Percentiles rank a stretch among this genome's conserved stretches.
These are phyloP conservation scores for Parapsyche elsis DNA, from an alignment of 1,140 invertebrate genomes.

Conservation along the genomic window DNA sequence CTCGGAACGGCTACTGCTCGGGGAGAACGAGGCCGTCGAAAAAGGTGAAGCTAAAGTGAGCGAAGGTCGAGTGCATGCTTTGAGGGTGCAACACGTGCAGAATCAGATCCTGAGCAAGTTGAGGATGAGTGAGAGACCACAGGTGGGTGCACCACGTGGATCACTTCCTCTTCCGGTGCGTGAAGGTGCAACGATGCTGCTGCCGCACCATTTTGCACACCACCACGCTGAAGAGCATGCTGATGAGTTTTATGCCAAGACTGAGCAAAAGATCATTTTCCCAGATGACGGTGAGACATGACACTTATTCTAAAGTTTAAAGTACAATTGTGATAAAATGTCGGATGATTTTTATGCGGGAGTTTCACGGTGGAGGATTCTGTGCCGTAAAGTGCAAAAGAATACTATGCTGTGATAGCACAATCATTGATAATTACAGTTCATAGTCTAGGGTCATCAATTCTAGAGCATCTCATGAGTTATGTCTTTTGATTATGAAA, in stretches of 20 bases:
- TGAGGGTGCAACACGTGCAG: conserved; percentile 68
- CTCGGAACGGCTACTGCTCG: conserved; percentile 34
- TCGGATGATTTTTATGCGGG: too few relatives aligned
- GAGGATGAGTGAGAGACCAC: conserved; percentile 66
- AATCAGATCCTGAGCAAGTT: conserved; percentile 70
- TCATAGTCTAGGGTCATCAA: background rate
- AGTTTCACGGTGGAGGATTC: too few relatives aligned
- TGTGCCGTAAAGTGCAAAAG: background rate
- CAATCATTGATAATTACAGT: background rate
- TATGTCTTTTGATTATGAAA: too few relatives aligned
- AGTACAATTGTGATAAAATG: too few relatives aligned
- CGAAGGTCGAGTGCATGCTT: conserved; percentile 62
- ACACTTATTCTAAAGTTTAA: background rate
- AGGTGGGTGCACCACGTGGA: conserved; percentile 64
- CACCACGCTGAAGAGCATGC: conserved; percentile 63
- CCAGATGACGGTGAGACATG: conserved; percentile 74
- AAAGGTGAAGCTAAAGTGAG: conserved; percentile 50
- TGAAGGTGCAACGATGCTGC: conserved; percentile 67
- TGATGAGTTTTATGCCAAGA: conserved; percentile 83
- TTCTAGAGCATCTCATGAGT: too few relatives aligned
- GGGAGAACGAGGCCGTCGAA: conserved; percentile 53
- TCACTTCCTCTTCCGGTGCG: conserved; percentile 76
- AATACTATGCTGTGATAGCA: background rate
- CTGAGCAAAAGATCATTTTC: conserved; percentile 82
- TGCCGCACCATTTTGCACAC: conserved; percentile 43